Percentiles rank a stretch among this genome's conserved stretches.
These are phyloP conservation scores for Emmelina monodactyla DNA, from an alignment of 2,888 invertebrate genomes.

Conservation along the genomic window DNA sequence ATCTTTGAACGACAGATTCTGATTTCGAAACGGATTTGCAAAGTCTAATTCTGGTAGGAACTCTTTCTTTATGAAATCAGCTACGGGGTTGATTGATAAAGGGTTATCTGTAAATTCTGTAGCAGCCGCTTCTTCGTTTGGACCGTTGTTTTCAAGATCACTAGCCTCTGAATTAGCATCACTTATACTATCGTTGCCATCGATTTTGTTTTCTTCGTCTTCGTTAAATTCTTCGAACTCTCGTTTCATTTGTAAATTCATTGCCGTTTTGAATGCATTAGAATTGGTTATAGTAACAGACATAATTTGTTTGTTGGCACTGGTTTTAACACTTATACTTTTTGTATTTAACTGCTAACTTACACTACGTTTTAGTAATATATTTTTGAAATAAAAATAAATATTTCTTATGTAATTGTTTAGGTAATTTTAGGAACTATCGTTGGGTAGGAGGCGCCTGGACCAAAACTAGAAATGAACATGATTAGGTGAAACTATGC, in stretches of 20 bases:
- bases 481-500: too few relatives aligned
- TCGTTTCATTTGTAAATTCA: slow-evolving; percentile 53
- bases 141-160: slow-evolving; percentile 47
- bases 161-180: slow-evolving; percentile 51
- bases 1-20: slow-evolving; percentile 46
- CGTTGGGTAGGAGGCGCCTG: slow-evolving; percentile 64
- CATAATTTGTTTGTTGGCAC: slow-evolving; percentile 32
- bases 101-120: slow-evolving; percentile 51
- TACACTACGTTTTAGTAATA: slow-evolving; percentile 29
- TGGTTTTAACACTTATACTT: slow-evolving; percentile 7
- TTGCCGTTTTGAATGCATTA: slow-evolving; percentile 45
- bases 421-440: slow-evolving; percentile 68
- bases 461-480: slow-evolving; percentile 27
- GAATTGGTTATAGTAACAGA: slow-evolving; percentile 50
- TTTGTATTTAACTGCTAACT: slow-evolving; percentile 16
- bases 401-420: slow-evolving; percentile 47
- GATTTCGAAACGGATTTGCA: slow-evolving; percentile 48
- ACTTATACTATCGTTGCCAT: slow-evolving; percentile 43
- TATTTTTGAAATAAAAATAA: slow-evolving; percentile 52
- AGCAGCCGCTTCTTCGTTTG: slow-evolving; percentile 35
- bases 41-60: slow-evolving; percentile 56
- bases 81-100: slow-evolving; percentile 45
- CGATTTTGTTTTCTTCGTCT: slow-evolving; percentile 34
- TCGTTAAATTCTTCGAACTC: slow-evolving; percentile 45
- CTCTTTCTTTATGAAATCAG: slow-evolving; percentile 60